Conservation (phyloP, 1,140 invertebrate genomes). For the Aphelenchoides besseyi region DNA sequence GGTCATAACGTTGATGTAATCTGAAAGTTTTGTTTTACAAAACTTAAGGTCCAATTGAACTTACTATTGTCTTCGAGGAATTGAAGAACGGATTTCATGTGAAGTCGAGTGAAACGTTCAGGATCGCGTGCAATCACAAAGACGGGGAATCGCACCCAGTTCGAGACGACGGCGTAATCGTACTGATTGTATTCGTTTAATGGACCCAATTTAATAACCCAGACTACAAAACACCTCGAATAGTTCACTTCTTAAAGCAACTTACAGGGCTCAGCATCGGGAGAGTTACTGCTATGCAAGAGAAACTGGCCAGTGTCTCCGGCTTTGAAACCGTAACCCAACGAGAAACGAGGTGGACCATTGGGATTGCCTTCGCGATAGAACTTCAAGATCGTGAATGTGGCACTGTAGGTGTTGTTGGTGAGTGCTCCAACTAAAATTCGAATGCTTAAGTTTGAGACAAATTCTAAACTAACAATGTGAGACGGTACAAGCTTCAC, state of each 20-base stretch:
- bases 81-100: constrained; percentile 60
- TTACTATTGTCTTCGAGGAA: constrained; percentile 62
- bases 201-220: constrained; percentile 62
- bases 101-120: constrained; percentile 54
- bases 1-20: constrained; percentile 63
- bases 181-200: constrained; percentile 63
- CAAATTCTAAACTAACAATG: constrained; percentile 49
- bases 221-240: constrained; percentile 49
- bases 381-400: constrained; percentile 62
- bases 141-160: constrained; percentile 61
- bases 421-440: constrained; percentile 60
- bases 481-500: constrained; percentile 61
- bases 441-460: constrained; percentile 25
- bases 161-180: constrained; percentile 61
- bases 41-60: constrained; percentile 25
- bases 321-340: constrained; percentile 62
- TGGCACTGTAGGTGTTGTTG: constrained; percentile 62
- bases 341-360: constrained; percentile 59
- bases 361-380: constrained; percentile 62
- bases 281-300: constrained; percentile 58
- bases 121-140: constrained; percentile 62
- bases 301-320: constrained; percentile 62
- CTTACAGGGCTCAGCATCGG: constrained; percentile 60
- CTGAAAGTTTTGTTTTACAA: constrained; percentile 37
- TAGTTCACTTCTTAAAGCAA: constrained; percentile 4